Base-by-base conservation (phyloP, 2,113 vertebrate genomes). In the Megaceryle torquata region DNA sequence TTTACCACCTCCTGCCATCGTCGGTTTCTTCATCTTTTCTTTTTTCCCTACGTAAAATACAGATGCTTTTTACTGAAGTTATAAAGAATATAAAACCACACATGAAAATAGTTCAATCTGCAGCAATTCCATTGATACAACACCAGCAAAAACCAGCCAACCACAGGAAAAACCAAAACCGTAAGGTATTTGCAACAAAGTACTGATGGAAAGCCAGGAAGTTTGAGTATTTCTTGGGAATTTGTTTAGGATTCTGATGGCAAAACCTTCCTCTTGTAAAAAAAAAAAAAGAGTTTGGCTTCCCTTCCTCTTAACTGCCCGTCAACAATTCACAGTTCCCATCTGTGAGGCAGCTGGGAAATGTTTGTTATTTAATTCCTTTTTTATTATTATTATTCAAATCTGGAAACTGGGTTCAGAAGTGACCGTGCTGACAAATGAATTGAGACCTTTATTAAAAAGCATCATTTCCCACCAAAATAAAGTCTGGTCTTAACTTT, bases 41-140 rank as follows among this genome's bases (percentile, higher is more conserved):
- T 96, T 97, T 84, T 98, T 97, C 60, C 97, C 98, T 98, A 76
- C 39, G 61, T 57, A 63, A 92, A 75, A 96, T 6, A 65, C 13
- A 35, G n/a, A 60, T 2, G 20, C 10, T 50, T 17, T 6, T 24
- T 41, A 9, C 18, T 19, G 9, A 19, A 4, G 5, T 19, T 8
- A 31, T 8, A 10, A 28, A 53, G 11, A 29, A 50, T 4, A 63
- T 3, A 16, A 25, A 54, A 48, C 43, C 2, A 37, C 22, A 28
- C 3, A 15, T 15, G 21, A 35, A 51, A 57, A 4, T 2, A 33
- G 20, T 7, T 37, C 10, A 2, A 82, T 11, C 31, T 37, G n/a
- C 22, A 80, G 26, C 43, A 71, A 61, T 9, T 51, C 60, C 50
- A 70, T 3, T 2, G 26, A 8, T 29, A 6, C 63, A 15, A 51